Percentiles rank a stretch among this genome's conserved stretches.
phyloP scores from a whole-genome alignment of 2,113 vertebrate species.

The Strix aluco region DNA sequence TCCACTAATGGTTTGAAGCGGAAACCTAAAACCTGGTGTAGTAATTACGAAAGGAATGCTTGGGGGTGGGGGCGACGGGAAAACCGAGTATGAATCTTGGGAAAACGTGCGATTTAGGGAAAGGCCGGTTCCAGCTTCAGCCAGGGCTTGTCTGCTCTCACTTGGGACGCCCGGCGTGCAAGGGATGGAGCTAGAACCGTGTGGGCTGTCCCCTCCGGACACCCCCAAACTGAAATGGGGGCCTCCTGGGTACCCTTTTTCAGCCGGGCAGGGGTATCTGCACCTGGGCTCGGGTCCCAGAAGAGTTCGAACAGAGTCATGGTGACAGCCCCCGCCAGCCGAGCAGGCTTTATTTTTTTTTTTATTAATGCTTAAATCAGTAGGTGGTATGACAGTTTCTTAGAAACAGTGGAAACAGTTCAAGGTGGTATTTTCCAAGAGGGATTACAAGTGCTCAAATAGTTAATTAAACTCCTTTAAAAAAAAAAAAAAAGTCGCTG shows the following conservation, averaged over 20 bases:
- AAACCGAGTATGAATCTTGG: background rate
- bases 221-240: fast-evolving
- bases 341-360: background rate
- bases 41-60: conserved; percentile 79
- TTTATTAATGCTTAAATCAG: conserved; percentile 60
- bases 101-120: conserved; percentile 23
- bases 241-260: background rate
- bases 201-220: background rate
- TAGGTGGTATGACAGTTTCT: conserved; percentile 62
- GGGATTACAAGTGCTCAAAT: conserved; percentile 61
- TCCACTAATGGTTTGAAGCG: conserved; percentile 71
- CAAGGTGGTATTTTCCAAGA: conserved; percentile 65
- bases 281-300: background rate
- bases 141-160: background rate
- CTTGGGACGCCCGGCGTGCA: background rate
- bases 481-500: background rate
- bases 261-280: background rate
- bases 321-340: background rate
- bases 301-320: background rate
- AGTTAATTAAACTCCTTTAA: conserved; percentile 65
- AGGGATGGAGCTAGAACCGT: background rate
- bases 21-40: conserved; percentile 76
- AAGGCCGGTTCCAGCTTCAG: background rate
- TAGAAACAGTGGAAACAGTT: conserved; percentile 65
- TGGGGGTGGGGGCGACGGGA: conserved; percentile 23